Evolutionary conservation across 2,888 invertebrate species (phyloP).

Genomic region (Therioaphis trifolii): DNA sequence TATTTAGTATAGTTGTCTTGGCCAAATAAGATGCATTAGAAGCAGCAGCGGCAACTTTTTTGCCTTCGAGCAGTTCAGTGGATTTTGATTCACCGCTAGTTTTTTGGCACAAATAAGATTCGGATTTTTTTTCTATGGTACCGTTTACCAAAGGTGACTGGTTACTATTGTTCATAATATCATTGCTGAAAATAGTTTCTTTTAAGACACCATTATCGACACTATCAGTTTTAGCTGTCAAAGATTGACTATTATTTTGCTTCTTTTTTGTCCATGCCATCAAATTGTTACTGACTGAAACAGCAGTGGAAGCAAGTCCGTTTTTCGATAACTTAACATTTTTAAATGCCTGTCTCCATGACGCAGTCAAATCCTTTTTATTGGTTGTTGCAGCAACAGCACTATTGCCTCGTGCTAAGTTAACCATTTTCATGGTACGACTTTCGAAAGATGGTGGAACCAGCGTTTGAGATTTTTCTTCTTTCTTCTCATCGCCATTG

Average conservation of each 20-base stretch:
- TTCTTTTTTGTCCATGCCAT: conserved; percentile 33
- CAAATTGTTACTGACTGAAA: conserved; percentile 7
- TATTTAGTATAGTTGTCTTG: conserved; percentile 70
- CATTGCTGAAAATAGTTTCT: not conserved
- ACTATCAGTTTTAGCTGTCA: not conserved
- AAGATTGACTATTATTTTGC: conserved; percentile 8
- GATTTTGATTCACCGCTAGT: conserved; percentile 26
- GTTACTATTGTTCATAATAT: not conserved
- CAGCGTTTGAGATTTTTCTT: not conserved
- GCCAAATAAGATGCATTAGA: conserved; percentile 68
- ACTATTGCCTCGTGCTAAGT: conserved; percentile 21
- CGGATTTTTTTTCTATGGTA: conserved; percentile 17
- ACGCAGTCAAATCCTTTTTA: conserved; percentile 24
- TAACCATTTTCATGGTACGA: conserved; percentile 45
- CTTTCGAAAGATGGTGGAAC: conserved; percentile 39
- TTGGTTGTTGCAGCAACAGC: not conserved
- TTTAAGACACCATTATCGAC: not conserved
- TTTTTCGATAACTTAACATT: conserved; percentile 66
- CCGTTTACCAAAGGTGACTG: not conserved
- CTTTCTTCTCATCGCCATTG: conserved; percentile 14
- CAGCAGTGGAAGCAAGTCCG: not conserved
- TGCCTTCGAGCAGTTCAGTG: not conserved
- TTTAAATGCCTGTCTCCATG: conserved; percentile 66
- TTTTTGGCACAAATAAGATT: conserved; percentile 7
- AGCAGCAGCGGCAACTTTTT: not conserved